Conservation (phyloP, 2,113 vertebrate genomes). For the Fulmarus glacialis region DNA sequence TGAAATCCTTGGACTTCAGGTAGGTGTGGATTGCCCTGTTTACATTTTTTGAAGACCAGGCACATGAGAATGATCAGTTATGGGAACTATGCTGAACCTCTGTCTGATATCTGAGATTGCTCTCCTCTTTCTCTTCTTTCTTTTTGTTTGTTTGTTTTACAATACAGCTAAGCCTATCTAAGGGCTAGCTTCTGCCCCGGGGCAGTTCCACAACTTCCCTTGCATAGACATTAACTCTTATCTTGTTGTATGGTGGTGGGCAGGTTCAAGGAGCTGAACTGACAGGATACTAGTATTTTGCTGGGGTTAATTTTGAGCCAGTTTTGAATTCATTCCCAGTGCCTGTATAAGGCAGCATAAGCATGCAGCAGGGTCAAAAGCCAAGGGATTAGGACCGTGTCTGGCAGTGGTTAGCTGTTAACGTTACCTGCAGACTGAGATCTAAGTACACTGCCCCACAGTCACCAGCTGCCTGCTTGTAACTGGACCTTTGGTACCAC, state of each 20-base stretch:
- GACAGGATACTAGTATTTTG: not conserved
- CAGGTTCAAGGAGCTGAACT: not conserved
- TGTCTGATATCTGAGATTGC: not conserved
- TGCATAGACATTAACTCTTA: not conserved
- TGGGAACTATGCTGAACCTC: not conserved
- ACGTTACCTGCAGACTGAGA: not conserved
- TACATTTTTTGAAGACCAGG: not conserved
- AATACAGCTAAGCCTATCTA: not conserved
- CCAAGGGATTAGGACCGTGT: not conserved
- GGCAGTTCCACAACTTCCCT: not conserved
- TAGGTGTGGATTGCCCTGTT: conserved; percentile 47
- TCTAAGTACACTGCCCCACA: not conserved
- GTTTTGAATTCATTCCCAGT: not conserved
- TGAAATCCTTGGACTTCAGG: conserved; percentile 96
- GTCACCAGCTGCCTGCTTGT: not conserved
- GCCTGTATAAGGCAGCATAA: not conserved
- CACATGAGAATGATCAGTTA: not conserved
- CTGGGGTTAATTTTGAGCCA: not conserved
- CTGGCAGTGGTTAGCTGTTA: not conserved
- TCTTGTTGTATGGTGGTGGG: not conserved
- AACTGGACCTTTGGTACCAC: not conserved
- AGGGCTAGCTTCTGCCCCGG: not conserved
- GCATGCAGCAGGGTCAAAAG: not conserved
- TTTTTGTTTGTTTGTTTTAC: not conserved
- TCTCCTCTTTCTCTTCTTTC: not conserved